Evolutionary conservation across 2,888 invertebrate species (phyloP), one percentile per base, ranked within the genome.

Genomic region (Phania funesta): DNA sequence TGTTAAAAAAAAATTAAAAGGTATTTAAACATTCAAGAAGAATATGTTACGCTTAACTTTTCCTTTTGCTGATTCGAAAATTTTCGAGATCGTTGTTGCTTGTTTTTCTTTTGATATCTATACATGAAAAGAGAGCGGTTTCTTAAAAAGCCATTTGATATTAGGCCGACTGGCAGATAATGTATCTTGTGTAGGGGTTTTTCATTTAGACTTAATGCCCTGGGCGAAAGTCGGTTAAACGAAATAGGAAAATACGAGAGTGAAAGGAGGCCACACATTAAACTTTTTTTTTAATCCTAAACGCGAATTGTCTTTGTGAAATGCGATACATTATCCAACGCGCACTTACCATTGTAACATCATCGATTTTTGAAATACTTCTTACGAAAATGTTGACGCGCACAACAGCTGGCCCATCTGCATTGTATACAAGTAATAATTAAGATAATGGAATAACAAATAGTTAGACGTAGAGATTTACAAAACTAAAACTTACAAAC

Each of bases 321-420:
- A 84, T 86, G 84, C 84, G 83, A 85, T 76, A 83, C 84, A 85
- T 86, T 87, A 84, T 85, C 87, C 84, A 84, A 85, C 87, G 87
- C 88, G 87, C 86, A 97, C 97, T 97, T 96, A 98, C 98, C 98
- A 98, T 98, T 90, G 97, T 98, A 93, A 98, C 97, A 94, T 98
- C 98, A 95, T 98, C 98, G 94, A 98, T 98, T 94, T 98, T 97
- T 93, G 97, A 97, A 94, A 98, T 97, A 96, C 98, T 98, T 94
- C 98, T 94, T 93, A 98, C 96, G 95, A 97, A 97, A 94, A 98
- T 97, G 96, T 98, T 98, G 94, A 98, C 97, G 93, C 95, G 95
- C 92, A 98, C 98, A 93, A 96, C 94, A 92, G 98, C 97, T 92
- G 98, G 97, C 92, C 98, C 98, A 96, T 96, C 96, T 94, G 92